These are phyloP conservation scores for Macroglossus sobrinus DNA, from an alignment of 2,113 vertebrate genomes.

Conservation along the genomic window DNA sequence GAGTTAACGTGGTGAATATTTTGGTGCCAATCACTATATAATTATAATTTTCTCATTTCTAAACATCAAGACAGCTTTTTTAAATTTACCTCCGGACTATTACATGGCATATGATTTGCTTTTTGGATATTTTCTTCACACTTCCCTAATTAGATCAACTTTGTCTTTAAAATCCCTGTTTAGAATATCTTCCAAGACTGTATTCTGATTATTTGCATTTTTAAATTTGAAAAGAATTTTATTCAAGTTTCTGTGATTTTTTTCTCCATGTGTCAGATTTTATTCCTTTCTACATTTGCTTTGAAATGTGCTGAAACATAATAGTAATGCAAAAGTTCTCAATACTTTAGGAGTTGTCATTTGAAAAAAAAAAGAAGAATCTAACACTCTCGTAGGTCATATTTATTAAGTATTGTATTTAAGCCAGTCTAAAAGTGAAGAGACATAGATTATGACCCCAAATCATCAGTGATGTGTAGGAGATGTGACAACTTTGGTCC, in stretches of 20 bases:
- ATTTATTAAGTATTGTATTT: background rate
- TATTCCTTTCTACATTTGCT: background rate
- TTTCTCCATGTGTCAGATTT: background rate
- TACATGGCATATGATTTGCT: constrained; percentile 1
- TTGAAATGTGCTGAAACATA: background rate
- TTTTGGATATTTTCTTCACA: constrained; percentile 58
- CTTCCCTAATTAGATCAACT: constrained; percentile 55
- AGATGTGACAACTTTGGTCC: background rate
- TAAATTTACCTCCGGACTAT: constrained; percentile 14
- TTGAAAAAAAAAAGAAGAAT: background rate
- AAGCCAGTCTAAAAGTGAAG: background rate
- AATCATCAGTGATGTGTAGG: background rate
- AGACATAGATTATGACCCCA: background rate
- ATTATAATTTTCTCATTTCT: constrained; percentile 29
- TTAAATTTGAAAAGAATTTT: background rate
- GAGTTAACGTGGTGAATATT: background rate
- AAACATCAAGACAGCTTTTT: constrained; percentile 30
- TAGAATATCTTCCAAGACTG: constrained; percentile 8
- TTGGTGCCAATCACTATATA: background rate
- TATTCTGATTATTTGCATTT: constrained; percentile 6
- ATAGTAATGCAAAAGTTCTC: background rate
- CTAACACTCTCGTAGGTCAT: background rate
- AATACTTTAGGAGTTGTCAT: background rate
- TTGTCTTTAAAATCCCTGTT: constrained; percentile 11
- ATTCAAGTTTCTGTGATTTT: background rate